Base-by-base conservation (phyloP, 2,113 vertebrate species). In the Spermophilus dauricus region DNA sequence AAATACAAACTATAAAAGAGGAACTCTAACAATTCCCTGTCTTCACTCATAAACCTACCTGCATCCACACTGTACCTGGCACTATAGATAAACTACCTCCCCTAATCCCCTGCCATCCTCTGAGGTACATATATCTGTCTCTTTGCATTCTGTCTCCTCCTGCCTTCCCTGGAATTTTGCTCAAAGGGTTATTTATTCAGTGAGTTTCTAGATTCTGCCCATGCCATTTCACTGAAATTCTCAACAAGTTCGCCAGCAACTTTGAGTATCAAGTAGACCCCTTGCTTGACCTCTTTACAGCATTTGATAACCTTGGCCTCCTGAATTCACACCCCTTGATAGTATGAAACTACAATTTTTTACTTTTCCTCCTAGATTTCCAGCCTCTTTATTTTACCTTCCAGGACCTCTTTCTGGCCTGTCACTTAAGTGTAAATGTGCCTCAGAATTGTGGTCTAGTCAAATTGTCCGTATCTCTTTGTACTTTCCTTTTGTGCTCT, bases 151-250 rank as follows among this genome's bases (percentile, higher is more conserved):
- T 83, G 12, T 77, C 85, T 84, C 37, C 86, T 85, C 76, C 63
- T 89, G 37, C 69, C 42, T 81, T 88, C n/a, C 78, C 48, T 28
- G 42, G n/a, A 97, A 89, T 48, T 86, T 93, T n/a, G 56, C 26
- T 91, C 26, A 32, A 0, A 83, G 7, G 26, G 16, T 93, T 94
- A 58, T 72, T 88, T 95, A 83, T 86, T 88, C 45, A n/a, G 1
- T 87, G 94, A 93, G 58, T 20, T 16, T 96, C 28, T 89, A 56
- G 32, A 70, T 80, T 96, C 77, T 90, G 17, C 51, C 30, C 42
- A 9, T 86, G 77, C 45, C n/a, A 63, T 67, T 30, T 18, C 18
- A 85, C 39, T 80, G 61, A 95, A 82, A 45, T 81, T 65, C 80
- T 91, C 42, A 63, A 45, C 34, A 56, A 84, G 10, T 7, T 84